Conservation (phyloP, 2,113 vertebrate species). For the Pyrgilauda ruficollis region DNA sequence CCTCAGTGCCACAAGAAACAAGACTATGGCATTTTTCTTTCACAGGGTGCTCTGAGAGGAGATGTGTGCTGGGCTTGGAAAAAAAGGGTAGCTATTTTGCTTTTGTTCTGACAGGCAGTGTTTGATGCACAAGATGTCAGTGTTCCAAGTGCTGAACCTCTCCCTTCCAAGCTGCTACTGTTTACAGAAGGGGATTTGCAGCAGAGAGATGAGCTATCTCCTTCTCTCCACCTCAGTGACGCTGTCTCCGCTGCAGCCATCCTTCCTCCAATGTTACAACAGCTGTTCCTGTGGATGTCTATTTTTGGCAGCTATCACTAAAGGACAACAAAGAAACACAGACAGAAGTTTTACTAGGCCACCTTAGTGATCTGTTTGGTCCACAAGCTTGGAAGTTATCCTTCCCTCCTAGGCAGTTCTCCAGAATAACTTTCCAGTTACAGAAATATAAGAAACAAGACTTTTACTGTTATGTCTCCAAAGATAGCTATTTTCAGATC, state of each 20-base stretch:
- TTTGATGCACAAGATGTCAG: not conserved
- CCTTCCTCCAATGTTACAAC: not conserved
- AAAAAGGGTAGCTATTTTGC: not conserved
- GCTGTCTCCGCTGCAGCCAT: not conserved
- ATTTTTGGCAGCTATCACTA: not conserved
- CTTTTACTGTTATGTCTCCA: not conserved
- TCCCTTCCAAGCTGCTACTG: not conserved
- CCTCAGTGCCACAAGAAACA: not conserved
- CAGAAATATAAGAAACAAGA: not conserved
- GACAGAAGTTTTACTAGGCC: not conserved
- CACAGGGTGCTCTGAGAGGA: not conserved
- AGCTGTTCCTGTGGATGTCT: not conserved
- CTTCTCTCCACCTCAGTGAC: not conserved
- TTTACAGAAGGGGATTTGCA: not conserved
- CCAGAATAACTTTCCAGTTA: not conserved
- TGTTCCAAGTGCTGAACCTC: not conserved
- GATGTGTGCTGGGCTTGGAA: fast-evolving
- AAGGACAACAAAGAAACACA: not conserved
- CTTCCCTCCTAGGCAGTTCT: not conserved
- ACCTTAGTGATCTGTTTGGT: not conserved
- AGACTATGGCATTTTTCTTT: not conserved
- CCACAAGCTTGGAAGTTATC: not conserved
- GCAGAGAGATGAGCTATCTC: not conserved
- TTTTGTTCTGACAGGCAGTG: fast-evolving
- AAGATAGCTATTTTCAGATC: not conserved